A percentile compares a stretch with the other conserved stretches of the same genome.
These are phyloP conservation scores for Drosophila parabipectinata DNA, from an alignment of 1,140 invertebrate genomes.

Conservation along the genomic window DNA sequence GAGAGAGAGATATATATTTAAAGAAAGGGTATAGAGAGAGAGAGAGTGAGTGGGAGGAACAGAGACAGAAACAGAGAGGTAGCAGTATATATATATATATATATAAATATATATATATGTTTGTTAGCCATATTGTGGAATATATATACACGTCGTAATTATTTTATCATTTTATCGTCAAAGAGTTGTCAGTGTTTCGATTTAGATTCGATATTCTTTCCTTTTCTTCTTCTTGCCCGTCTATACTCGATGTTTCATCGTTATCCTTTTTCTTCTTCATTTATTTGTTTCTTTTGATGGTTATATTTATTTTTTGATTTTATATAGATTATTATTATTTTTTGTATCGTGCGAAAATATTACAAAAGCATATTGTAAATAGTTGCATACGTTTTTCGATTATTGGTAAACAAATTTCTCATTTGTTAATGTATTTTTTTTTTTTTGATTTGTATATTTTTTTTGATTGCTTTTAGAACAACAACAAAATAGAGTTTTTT, in stretches of 20 bases:
- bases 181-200: conserved; percentile 70
- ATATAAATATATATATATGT: conserved; percentile 50
- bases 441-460: conserved; percentile 35
- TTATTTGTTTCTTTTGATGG: conserved; percentile 25
- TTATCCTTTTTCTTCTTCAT: conserved; percentile 29
- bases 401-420: conserved; percentile 57
- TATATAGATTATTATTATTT: conserved; percentile 35
- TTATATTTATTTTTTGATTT: conserved; percentile 46
- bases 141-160: conserved; percentile 80
- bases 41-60: conserved; percentile 52
- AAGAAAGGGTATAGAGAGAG: conserved; percentile 35
- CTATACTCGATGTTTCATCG: conserved; percentile 53
- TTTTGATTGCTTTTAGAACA: conserved; percentile 78
- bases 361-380: conserved; percentile 83
- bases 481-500: conserved; percentile 77
- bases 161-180: conserved; percentile 83
- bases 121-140: conserved; percentile 52
- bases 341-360: conserved; percentile 75
- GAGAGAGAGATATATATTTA: conserved; percentile 39
- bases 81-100: conserved; percentile 47
- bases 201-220: conserved; percentile 34
- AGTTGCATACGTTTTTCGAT: conserved; percentile 71
- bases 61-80: conserved; percentile 57
- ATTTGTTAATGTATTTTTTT: conserved; percentile 51
- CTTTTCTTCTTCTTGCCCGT: conserved; percentile 42